phyloP scores from a whole-genome alignment of 2,797 vertebrate species.

The Percopsis omiscomaycus region DNA sequence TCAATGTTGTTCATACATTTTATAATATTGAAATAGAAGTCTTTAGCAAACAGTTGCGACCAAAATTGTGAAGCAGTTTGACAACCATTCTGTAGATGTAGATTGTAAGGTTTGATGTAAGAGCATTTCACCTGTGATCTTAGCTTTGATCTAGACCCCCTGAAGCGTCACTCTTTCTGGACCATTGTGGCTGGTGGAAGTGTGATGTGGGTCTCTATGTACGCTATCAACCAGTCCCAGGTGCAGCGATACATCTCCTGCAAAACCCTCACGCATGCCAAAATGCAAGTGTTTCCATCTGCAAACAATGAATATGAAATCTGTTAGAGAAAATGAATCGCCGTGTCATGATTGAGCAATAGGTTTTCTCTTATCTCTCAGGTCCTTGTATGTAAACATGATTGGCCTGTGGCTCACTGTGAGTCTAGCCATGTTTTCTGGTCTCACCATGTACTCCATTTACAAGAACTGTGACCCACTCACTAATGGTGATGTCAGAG shows the following conservation, averaged over 20 bases:
- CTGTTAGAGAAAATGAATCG: background rate
- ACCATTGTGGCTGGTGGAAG: slow-evolving; percentile 77
- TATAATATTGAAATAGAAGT: too few species aligned
- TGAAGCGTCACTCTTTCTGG: slow-evolving; percentile 82
- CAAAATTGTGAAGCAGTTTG: background rate
- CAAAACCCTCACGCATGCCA: slow-evolving; percentile 77
- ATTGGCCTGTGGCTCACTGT: slow-evolving; percentile 79
- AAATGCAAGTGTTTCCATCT: slow-evolving; percentile 72
- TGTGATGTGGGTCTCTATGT: slow-evolving; percentile 81
- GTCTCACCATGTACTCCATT: slow-evolving; percentile 82
- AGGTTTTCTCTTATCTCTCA: slow-evolving; percentile 34
- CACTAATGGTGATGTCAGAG: slow-evolving; percentile 63
- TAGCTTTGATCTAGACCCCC: slow-evolving; percentile 81
- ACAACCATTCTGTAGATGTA: background rate
- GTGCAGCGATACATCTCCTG: slow-evolving; percentile 85
- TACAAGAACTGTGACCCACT: slow-evolving; percentile 82
- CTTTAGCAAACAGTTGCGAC: too few species aligned
- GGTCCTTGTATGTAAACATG: slow-evolving; percentile 81
- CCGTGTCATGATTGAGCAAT: slow-evolving; percentile 25
- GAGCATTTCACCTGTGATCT: background rate
- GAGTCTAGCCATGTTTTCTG: slow-evolving; percentile 76
- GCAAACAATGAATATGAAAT: background rate
- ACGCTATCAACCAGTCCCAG: slow-evolving; percentile 83
- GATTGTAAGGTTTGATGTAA: background rate
- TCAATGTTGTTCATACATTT: too few species aligned